These are phyloP conservation scores for Triplophysa tibetana DNA, from an alignment of 2,113 vertebrate genomes.

Conservation along the genomic window DNA sequence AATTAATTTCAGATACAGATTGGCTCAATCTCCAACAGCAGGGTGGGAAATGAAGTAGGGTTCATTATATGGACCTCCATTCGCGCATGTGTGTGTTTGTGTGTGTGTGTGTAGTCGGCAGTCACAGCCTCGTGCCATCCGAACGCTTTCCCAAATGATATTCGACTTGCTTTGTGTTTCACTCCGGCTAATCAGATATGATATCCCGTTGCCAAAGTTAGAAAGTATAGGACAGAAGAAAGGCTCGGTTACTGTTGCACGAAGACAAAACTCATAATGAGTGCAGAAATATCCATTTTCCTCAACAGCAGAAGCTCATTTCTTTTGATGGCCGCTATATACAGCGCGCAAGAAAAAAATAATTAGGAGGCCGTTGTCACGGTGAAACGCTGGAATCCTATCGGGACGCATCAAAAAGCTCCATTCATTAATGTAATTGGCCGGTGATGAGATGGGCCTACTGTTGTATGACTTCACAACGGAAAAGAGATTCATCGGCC, in stretches of 20 bases:
- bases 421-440: constrained; percentile 62
- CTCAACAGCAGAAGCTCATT: constrained; percentile 17
- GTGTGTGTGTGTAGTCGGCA: background rate
- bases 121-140: background rate
- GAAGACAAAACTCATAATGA: constrained; percentile 9
- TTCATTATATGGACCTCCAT: background rate
- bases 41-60: background rate
- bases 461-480: constrained; percentile 52
- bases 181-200: constrained; percentile 1
- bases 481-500: constrained; percentile 55
- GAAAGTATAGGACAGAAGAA: background rate
- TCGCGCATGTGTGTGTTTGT: background rate
- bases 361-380: constrained; percentile 50
- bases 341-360: constrained; percentile 37
- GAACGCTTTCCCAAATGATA: background rate
- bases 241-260: background rate
- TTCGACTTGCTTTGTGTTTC: background rate
- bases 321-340: constrained; percentile 32
- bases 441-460: constrained; percentile 59
- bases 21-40: background rate
- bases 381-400: constrained; percentile 52
- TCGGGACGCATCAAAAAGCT: constrained; percentile 51
- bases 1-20: constrained; percentile 5
- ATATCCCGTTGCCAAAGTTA: background rate
- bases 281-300: constrained; percentile 25